These are phyloP conservation scores for Fregetta grallaria DNA, from an alignment of 2,113 vertebrate genomes.

Conservation along the genomic window DNA sequence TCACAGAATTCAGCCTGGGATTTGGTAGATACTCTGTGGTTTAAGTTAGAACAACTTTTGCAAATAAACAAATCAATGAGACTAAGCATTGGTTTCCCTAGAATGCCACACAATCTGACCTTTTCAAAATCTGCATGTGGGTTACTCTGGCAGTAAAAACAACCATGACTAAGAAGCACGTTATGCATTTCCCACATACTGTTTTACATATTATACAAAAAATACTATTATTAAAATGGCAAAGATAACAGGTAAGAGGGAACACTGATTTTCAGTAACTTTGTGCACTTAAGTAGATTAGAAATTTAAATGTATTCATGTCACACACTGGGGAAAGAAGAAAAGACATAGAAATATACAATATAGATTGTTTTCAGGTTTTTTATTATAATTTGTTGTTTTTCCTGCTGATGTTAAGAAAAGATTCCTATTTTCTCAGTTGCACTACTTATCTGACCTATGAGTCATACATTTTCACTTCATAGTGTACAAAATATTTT, in stretches of 20 bases:
- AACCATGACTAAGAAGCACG: conserved; percentile 65
- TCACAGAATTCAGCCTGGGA: conserved; percentile 9
- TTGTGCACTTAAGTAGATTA: neutral
- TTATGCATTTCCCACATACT: conserved; percentile 69
- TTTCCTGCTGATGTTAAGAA: neutral
- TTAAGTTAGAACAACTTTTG: conserved; percentile 25
- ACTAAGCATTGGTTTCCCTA: conserved; percentile 2
- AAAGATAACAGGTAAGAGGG: conserved; percentile 28
- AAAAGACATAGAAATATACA: neutral
- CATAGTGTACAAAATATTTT: conserved; percentile 38
- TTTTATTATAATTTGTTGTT: neutral
- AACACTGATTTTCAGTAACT: conserved; percentile 22
- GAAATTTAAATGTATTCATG: conserved; percentile 10
- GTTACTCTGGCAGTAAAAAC: conserved; percentile 67
- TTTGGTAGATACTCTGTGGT: neutral
- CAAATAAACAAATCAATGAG: conserved; percentile 54
- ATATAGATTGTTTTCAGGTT: neutral
- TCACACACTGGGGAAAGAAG: neutral
- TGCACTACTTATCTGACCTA: conserved; percentile 19
- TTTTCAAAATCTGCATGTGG: conserved; percentile 62
- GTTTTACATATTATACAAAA: conserved; percentile 51
- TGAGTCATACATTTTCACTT: conserved; percentile 44
- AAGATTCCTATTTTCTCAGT: conserved; percentile 46
- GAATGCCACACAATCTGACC: conserved; percentile 49
- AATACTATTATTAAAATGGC: conserved; percentile 43